phyloP scores from a whole-genome alignment of 2,113 vertebrate species.

The Isichthys henryi region DNA sequence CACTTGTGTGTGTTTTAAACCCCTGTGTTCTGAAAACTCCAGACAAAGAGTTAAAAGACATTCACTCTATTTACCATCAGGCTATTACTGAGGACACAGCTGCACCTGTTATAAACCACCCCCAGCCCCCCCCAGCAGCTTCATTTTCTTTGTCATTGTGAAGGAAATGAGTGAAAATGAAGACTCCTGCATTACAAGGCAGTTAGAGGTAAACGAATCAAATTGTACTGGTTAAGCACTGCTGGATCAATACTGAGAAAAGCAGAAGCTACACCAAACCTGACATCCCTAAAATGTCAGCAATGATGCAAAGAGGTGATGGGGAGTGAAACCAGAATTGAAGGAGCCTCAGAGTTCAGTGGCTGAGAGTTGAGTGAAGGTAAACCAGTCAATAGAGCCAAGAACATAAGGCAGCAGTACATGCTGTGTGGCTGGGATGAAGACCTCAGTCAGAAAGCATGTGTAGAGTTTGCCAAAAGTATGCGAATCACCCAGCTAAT shows the following conservation, averaged over 20 bases:
- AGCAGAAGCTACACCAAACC: neutral
- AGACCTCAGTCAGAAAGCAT: too few relatives aligned
- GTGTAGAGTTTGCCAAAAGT: too few relatives aligned
- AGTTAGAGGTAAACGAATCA: neutral
- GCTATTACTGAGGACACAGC: neutral
- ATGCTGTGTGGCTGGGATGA: too few relatives aligned
- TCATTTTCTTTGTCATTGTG: too few relatives aligned
- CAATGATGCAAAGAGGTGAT: neutral
- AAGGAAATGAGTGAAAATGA: too few relatives aligned
- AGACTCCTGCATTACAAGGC: neutral
- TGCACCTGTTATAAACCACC: neutral
- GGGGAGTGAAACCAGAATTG: neutral
- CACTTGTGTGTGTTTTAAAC: neutral
- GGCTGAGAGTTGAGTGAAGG: neutral
- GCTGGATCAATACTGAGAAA: neutral
- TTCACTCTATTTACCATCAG: too few relatives aligned
- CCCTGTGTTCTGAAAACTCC: neutral
- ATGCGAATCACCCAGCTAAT: too few relatives aligned
- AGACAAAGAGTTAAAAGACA: neutral
- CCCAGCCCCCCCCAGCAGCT: too few relatives aligned
- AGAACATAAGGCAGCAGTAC: too few relatives aligned
- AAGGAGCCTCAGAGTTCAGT: neutral
- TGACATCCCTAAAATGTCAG: neutral
- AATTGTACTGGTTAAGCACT: neutral
- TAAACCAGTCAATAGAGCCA: neutral